Evolutionary conservation across 1,140 invertebrate genomes (phyloP), one percentile per base, ranked within the genome.

Genomic region (Parasteatoda tepidariorum): DNA sequence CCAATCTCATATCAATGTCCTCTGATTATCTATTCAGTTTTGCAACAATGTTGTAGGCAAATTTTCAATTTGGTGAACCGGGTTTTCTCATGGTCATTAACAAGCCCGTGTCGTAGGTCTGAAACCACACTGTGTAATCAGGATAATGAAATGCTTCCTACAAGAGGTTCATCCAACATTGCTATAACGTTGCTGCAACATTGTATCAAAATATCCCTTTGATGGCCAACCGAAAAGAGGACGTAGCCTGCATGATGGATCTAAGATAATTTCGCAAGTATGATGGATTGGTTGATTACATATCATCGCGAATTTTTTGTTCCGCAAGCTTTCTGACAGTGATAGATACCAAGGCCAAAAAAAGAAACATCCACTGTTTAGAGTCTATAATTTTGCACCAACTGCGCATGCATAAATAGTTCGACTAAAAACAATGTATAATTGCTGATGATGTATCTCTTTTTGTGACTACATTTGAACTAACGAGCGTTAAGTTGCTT

Each of bases 281-380:
- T 75, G 73, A 75, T 75, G 73, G 73, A 75, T 75, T 62, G 41
- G 54, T 75, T 75, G 73, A 75, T 75, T 75, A 75, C 73, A 75
- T 75, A 75, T 75, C 73, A 75, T 61, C 73, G 73, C 28, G 28
- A 75, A 59, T 61, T 75, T 75, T 75, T 62, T 61, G 73, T 75
- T 75, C 73, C 73, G 73, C 73, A n/a, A 62, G 57, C 41, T 26
- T 30, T 48, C 26, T 38, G 41, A 38, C 30, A 33, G 28, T 75
- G 73, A 75, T 75, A 24, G 73, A 75, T 75, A 75, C 62, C 73
- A 75, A 75, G 57, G 73, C 55, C 73, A 38, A 73, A 18, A 73
- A 54, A 57, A 57, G 48, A 34, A 61, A 24, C 28, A 73, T 41
- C 33, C 38, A 11, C 9, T n/a, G 0, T 11, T n/a, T 15, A 11